Evolutionary conservation across 2,113 vertebrate species (phyloP).

Genomic region (Bombycilla garrulus): DNA sequence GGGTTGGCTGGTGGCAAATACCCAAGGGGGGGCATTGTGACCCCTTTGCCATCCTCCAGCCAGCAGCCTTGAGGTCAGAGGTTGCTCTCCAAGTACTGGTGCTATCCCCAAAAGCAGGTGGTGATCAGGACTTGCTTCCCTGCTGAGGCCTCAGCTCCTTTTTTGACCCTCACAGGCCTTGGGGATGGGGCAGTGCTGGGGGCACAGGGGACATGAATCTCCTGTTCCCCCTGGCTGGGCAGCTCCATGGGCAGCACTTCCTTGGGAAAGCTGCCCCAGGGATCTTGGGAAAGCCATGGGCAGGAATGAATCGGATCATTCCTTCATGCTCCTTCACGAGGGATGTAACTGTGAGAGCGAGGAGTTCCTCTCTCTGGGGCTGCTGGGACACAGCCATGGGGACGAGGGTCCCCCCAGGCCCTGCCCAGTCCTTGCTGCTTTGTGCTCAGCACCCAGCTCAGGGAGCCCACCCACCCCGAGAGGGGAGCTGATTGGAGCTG

Average conservation of each 20-base stretch:
- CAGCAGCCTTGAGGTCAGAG: neutral
- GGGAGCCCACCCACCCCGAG: neutral
- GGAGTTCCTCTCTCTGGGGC: neutral
- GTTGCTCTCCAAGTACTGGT: neutral
- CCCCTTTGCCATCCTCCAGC: neutral
- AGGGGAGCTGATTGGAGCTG: slow-evolving; percentile 24
- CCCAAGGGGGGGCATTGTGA: neutral
- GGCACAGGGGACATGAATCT: fast-evolving
- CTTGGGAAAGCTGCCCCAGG: neutral
- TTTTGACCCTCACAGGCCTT: neutral
- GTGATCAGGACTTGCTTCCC: neutral
- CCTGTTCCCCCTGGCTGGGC: fast-evolving
- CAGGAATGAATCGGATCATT: neutral
- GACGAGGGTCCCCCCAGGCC: neutral
- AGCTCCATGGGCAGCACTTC: fast-evolving
- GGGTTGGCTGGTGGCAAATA: neutral
- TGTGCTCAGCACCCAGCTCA: neutral
- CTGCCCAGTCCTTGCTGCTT: fast-evolving
- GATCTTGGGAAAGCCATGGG: neutral
- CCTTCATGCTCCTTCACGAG: fast-evolving
- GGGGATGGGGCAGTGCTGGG: neutral
- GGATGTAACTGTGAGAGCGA: neutral
- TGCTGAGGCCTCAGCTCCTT: neutral
- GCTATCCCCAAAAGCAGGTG: neutral
- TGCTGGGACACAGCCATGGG: neutral